Conservation (phyloP, 2,888 invertebrate genomes). For the Phyllotreta striolata region DNA sequence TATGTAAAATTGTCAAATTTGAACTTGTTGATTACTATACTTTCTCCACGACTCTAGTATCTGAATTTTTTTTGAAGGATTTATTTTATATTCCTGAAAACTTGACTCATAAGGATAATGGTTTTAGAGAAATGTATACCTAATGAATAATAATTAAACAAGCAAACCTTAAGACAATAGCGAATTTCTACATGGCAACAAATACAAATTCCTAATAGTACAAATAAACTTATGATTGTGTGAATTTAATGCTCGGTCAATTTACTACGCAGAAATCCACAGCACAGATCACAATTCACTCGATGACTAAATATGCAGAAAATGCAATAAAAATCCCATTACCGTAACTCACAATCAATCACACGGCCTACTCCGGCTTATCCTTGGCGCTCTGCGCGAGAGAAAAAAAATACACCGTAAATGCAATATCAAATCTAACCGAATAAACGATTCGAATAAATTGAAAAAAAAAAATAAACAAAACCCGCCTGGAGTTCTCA, state of each 20-base stretch:
- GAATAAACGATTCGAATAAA: conserved; percentile 17
- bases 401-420: conserved; percentile 27
- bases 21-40: too few relatives aligned
- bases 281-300: conserved; percentile 5
- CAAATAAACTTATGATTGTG: too few relatives aligned
- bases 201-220: too few relatives aligned
- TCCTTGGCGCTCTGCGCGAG: conserved; percentile 33
- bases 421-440: conserved; percentile 29
- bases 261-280: conserved; percentile 17
- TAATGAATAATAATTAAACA: too few relatives aligned
- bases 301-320: conserved; percentile 26
- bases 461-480: background rate
- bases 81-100: too few relatives aligned
- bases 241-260: background rate
- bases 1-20: too few relatives aligned
- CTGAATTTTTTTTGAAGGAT: too few relatives aligned
- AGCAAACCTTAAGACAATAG: too few relatives aligned
- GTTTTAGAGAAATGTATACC: too few relatives aligned
- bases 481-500: background rate
- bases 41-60: too few relatives aligned
- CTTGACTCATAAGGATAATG: too few relatives aligned
- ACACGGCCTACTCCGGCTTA: conserved; percentile 21
- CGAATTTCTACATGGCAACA: too few relatives aligned
- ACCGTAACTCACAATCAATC: conserved; percentile 28
- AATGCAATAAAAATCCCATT: conserved; percentile 28